Conservation (phyloP, 2,113 vertebrate genomes). For the Zosterops lateralis region DNA sequence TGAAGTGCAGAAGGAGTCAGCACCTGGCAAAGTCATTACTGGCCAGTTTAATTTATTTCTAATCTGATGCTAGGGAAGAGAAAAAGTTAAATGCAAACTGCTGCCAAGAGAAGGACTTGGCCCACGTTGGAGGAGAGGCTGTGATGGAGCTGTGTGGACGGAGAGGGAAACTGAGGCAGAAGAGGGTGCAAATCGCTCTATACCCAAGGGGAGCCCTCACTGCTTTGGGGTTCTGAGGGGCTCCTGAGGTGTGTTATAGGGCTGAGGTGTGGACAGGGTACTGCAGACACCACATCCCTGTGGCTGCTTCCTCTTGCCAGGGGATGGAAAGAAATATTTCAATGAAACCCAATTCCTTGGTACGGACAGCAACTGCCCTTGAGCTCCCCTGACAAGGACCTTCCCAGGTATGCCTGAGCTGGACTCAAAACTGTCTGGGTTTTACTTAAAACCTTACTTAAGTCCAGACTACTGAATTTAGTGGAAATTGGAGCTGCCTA, state of each 20-base stretch:
- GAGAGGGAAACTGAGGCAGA: neutral
- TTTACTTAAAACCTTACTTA: neutral
- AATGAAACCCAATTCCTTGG: neutral
- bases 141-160: rapidly evolving
- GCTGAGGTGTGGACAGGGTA: rapidly evolving
- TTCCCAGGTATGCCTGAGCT: neutral
- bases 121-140: neutral
- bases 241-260: rapidly evolving
- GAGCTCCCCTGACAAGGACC: neutral
- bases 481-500: neutral
- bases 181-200: rapidly evolving
- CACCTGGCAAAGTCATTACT: conserved; percentile 43
- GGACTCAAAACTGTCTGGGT: neutral
- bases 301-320: neutral
- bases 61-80: neutral
- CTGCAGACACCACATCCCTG: neutral
- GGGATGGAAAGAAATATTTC: neutral
- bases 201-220: rapidly evolving
- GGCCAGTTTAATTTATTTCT: conserved; percentile 1
- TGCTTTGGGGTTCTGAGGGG: rapidly evolving
- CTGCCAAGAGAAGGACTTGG: neutral
- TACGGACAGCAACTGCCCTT: neutral
- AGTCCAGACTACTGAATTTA: neutral
- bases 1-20: neutral
- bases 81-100: neutral